Base-by-base conservation (phyloP, 2,113 vertebrate species). In the Alectura lathami region DNA sequence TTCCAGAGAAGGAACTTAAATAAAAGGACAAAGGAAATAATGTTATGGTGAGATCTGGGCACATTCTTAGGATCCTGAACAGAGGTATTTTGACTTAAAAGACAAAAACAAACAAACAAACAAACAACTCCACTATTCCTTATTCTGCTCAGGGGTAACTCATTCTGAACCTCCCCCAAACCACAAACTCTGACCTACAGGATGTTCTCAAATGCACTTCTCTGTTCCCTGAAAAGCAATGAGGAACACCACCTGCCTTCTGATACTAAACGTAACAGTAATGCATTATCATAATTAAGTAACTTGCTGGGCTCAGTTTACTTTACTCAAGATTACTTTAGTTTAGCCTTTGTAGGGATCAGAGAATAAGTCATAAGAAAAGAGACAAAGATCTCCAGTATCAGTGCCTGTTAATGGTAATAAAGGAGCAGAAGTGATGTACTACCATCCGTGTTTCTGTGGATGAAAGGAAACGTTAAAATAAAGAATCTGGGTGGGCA, bases 1-100 rank as follows among this genome's bases (percentile, higher is more conserved):
- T 94, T 43, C 84, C 91, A 47, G 98, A 99, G 91, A 99, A 99
- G 62, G 97, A 88, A 38, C 98, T 98, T 72, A 13, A 62, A 92
- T 6, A 26, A 69, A 42, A 94, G 38, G 53, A 75, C 23, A 91
- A 85, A 83, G 34, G 34, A 42, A 78, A 67, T n/a, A 47, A 42
- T 23, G 20, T 34, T 84, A 67, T 1, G 29, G 60, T 66, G 67
- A 72, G 16, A 56, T 51, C 24, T 56, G 50, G 27, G 27, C 27
- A 87, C 32, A 11, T 48, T n/a, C 20, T 53, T 18, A 42, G 45
- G 47, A 74, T 63, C 30, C 30, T 81, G 38, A 85, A 47, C 42
- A 53, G 17, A 51, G 36, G 9, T 26, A 34, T 74, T 79, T 62
- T 67, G 60, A 84, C 47, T 32, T 76, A 21, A 21, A 56, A n/a